A percentile compares a stretch with the other conserved stretches of the same genome.
phyloP scores from a whole-genome alignment of 2,888 invertebrate genomes.

The Drosophila stalkeri region DNA sequence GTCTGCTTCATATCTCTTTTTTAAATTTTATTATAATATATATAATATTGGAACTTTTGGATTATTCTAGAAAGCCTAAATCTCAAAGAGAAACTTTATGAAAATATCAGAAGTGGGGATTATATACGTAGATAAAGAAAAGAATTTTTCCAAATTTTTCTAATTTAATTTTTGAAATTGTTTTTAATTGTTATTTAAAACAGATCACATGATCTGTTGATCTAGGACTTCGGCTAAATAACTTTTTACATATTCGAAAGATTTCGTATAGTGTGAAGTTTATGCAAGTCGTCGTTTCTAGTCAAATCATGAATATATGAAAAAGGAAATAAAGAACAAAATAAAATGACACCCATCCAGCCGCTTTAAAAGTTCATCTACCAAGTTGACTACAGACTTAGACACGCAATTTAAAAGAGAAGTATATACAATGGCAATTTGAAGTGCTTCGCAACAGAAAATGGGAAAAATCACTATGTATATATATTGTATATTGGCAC shows the following conservation, averaged over 20 bases:
- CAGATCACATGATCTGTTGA: background rate
- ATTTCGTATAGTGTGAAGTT: background rate
- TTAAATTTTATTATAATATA: background rate
- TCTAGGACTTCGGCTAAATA: background rate
- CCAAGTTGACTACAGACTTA: constrained; percentile 40
- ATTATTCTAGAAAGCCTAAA: background rate
- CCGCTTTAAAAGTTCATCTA: constrained; percentile 25
- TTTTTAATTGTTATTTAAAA: background rate
- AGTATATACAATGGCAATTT: constrained; percentile 51
- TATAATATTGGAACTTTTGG: background rate
- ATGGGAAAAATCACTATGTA: constrained; percentile 22
- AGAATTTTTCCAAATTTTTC: background rate
- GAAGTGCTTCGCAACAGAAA: constrained; percentile 56
- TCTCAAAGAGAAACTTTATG: background rate
- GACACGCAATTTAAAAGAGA: constrained; percentile 49
- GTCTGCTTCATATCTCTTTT: background rate
- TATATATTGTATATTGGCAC: background rate
- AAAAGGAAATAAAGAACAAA: background rate
- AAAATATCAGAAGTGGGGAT: background rate
- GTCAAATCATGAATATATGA: background rate
- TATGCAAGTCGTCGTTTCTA: constrained; percentile 35
- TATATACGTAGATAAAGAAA: background rate
- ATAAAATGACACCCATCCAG: constrained; percentile 28
- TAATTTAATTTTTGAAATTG: background rate
- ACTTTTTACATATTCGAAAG: background rate